phyloP scores from a whole-genome alignment of 2,113 vertebrate species.

The Petrocephalus zakoni region DNA sequence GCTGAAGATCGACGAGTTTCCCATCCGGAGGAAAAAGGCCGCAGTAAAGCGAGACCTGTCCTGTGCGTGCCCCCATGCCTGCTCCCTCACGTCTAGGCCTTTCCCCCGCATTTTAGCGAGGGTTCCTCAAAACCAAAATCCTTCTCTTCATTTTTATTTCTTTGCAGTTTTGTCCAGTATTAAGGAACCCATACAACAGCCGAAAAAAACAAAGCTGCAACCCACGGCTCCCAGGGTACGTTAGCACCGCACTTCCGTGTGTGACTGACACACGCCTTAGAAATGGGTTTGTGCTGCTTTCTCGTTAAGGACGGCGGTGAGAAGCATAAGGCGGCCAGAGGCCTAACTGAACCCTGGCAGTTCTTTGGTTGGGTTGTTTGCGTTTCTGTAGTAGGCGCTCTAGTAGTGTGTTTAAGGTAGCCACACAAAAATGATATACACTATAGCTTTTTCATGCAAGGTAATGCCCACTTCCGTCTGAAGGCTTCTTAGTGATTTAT shows the following conservation, averaged over 20 bases:
- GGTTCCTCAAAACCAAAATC: background rate
- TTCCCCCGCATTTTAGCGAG: background rate
- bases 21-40: slow-evolving; percentile 93
- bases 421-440: background rate
- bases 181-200: slow-evolving; percentile 74
- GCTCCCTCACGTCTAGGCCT: background rate
- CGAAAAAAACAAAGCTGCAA: slow-evolving; percentile 81
- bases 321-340: background rate
- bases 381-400: background rate
- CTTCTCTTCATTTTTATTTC: background rate
- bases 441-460: background rate
- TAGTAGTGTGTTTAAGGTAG: background rate
- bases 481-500: background rate
- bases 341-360: background rate
- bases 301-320: background rate
- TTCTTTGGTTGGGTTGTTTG: background rate
- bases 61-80: slow-evolving; percentile 69
- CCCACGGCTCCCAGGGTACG: slow-evolving; percentile 74
- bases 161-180: slow-evolving; percentile 82
- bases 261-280: background rate
- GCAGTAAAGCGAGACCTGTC: slow-evolving; percentile 83
- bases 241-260: background rate
- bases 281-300: background rate
- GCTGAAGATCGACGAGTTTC: slow-evolving; percentile 96
- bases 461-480: background rate